These are phyloP conservation scores for Leptosomus discolor DNA, from an alignment of 2,113 vertebrate species.

Conservation along the genomic window DNA sequence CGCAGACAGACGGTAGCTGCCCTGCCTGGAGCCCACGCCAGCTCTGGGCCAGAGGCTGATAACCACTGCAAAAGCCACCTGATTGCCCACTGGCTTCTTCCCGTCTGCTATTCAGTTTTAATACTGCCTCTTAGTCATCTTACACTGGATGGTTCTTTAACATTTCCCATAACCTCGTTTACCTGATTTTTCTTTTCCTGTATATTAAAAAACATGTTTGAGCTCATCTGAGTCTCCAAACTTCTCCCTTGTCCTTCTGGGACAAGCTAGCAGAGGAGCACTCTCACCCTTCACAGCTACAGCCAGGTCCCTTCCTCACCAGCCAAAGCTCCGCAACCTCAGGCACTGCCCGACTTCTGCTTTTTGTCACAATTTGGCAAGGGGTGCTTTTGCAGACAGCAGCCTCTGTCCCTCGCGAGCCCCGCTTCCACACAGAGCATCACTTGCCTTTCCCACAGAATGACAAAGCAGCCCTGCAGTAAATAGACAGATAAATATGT, in stretches of 20 bases:
- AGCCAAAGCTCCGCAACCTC: not conserved
- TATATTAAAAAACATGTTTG: not conserved
- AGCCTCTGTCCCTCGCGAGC: not conserved
- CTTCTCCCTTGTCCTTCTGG: accelerated
- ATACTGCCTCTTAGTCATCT: not conserved
- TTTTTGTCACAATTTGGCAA: not conserved
- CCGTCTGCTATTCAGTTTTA: not conserved
- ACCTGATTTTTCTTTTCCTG: not conserved
- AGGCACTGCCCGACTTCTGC: accelerated
- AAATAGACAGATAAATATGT: not conserved
- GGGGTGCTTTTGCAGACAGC: not conserved
- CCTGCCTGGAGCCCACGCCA: accelerated
- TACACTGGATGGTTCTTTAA: not conserved
- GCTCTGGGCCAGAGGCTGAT: not conserved
- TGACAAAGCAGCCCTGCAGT: not conserved
- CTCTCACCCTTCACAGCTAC: not conserved
- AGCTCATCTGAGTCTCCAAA: not conserved
- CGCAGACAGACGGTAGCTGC: not conserved
- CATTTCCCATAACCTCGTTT: not conserved
- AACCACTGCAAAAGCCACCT: not conserved
- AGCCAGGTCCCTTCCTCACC: not conserved
- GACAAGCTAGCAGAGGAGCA: accelerated
- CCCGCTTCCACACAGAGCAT: not conserved
- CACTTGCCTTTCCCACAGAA: not conserved
- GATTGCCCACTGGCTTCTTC: not conserved